Conservation (phyloP, 1,140 invertebrate species). For the Calliopsis andreniformis region DNA sequence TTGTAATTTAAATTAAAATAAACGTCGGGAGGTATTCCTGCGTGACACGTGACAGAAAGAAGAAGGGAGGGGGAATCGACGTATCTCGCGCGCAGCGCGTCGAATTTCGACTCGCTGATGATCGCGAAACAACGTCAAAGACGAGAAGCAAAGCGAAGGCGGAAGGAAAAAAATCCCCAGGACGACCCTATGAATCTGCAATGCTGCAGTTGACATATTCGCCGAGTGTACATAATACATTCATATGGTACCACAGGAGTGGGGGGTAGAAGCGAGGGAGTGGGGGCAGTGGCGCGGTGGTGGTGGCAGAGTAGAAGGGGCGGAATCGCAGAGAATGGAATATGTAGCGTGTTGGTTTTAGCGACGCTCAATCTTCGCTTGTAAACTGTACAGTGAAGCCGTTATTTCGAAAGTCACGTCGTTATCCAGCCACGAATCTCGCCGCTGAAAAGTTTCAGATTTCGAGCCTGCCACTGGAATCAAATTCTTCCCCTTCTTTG, state of each 20-base stretch:
- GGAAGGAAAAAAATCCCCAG: constrained; percentile 59
- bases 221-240: constrained; percentile 76
- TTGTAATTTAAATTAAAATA: constrained; percentile 65
- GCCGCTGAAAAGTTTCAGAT: constrained; percentile 15
- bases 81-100: neutral
- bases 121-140: constrained; percentile 46
- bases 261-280: neutral
- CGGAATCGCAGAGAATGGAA: constrained; percentile 68
- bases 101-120: no score
- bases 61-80: no score
- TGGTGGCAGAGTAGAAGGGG: constrained; percentile 47
- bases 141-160: constrained; percentile 14
- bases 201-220: constrained; percentile 79
- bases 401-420: constrained; percentile 16
- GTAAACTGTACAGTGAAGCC: constrained; percentile 1
- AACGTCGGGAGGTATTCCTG: constrained; percentile 29
- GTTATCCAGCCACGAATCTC: constrained; percentile 8
- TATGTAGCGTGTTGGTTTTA: constrained; percentile 72
- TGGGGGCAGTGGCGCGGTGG: neutral
- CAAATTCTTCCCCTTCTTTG: neutral
- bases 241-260: constrained; percentile 53
- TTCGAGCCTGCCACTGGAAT: constrained; percentile 4
- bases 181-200: constrained; percentile 66
- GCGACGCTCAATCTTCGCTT: constrained; percentile 68
- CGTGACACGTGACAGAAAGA: neutral